These are phyloP conservation scores for Cataglyphis hispanica DNA, from an alignment of 1,140 invertebrate genomes.

Conservation along the genomic window DNA sequence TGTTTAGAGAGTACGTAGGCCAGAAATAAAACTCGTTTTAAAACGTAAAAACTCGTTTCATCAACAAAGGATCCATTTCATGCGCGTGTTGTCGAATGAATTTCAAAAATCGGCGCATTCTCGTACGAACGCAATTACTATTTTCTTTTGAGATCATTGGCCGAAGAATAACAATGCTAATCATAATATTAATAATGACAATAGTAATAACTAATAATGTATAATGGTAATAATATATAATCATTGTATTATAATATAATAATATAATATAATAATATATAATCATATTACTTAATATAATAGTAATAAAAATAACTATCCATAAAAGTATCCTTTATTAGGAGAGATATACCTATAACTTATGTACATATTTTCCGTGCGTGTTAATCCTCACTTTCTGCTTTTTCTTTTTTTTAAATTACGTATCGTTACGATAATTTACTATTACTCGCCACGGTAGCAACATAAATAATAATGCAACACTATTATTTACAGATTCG, in stretches of 20 bases:
- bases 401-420: slow-evolving; percentile 76
- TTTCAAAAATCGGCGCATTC: slow-evolving; percentile 55
- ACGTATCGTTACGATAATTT: slow-evolving; percentile 81
- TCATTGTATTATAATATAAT: slow-evolving; percentile 62
- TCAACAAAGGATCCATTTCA: slow-evolving; percentile 40
- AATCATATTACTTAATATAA: slow-evolving; percentile 76
- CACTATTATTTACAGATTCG: slow-evolving; percentile 83
- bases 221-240: slow-evolving; percentile 78
- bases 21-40: slow-evolving; percentile 71
- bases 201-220: slow-evolving; percentile 77
- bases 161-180: slow-evolving; percentile 83
- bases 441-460: slow-evolving; percentile 79
- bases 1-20: slow-evolving; percentile 75
- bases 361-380: slow-evolving; percentile 80
- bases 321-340: slow-evolving; percentile 83
- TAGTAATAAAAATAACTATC: slow-evolving; percentile 84
- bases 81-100: slow-evolving; percentile 47
- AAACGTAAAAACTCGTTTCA: slow-evolving; percentile 3
- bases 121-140: slow-evolving; percentile 66
- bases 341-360: slow-evolving; percentile 81
- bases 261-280: slow-evolving; percentile 67
- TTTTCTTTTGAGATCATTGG: slow-evolving; percentile 82
- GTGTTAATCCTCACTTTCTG: slow-evolving; percentile 32
- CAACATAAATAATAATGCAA: slow-evolving; percentile 85
- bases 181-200: slow-evolving; percentile 78